Conservation (phyloP, 2,113 vertebrate species). For the Pterocles orientalis region DNA sequence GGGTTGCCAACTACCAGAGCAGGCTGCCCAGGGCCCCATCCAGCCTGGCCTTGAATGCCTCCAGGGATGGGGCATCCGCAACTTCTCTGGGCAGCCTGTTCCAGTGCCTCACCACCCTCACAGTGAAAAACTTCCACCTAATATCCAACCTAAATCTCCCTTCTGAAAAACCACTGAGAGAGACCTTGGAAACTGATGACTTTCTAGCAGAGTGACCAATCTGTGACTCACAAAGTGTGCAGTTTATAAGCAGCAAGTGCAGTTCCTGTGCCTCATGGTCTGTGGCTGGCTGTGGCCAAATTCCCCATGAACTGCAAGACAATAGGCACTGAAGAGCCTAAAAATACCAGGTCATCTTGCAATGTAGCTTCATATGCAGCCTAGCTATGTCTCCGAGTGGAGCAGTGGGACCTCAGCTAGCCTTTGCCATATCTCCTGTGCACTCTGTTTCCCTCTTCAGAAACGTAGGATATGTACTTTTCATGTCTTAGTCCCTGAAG, state of each 20-base stretch:
- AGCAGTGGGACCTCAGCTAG: background rate
- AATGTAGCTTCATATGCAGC: background rate
- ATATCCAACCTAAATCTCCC: too few species aligned
- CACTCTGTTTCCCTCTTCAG: background rate
- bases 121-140: too few species aligned
- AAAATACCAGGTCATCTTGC: background rate
- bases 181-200: background rate
- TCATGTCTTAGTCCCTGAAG: background rate
- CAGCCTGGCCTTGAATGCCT: too few species aligned
- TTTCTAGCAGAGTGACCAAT: background rate
- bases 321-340: background rate
- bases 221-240: background rate
- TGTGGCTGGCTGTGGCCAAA: background rate
- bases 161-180: fast-evolving
- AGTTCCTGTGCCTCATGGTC: background rate
- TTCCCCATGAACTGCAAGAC: background rate
- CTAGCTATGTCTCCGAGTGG: background rate
- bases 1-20: too few species aligned
- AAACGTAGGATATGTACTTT: background rate
- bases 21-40: too few species aligned
- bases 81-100: too few species aligned
- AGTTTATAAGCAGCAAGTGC: background rate
- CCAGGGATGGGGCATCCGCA: too few species aligned
- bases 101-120: too few species aligned
- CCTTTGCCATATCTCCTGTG: background rate